Evolutionary conservation across 2,113 vertebrate genomes (phyloP).

Genomic region (Sylvietta virens): DNA sequence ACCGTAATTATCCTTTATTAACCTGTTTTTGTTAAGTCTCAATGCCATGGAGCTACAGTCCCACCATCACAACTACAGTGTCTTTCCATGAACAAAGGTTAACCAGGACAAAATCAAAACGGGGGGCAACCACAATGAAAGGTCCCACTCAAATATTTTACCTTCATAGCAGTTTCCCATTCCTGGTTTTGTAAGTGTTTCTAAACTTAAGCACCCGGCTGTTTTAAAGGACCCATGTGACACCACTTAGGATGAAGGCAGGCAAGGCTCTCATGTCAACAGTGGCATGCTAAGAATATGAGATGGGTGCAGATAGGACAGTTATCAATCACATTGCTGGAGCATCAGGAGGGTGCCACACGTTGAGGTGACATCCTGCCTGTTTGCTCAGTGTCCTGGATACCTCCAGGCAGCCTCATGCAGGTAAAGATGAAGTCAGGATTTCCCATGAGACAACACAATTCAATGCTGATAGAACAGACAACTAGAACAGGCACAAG

Average conservation of each 20-base stretch:
- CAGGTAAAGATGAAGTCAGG: neutral
- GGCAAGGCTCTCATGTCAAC: neutral
- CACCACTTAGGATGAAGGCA: neutral
- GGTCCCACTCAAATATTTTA: neutral
- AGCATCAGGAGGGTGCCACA: neutral
- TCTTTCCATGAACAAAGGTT: neutral
- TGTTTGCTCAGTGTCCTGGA: neutral
- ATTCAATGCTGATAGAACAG: neutral
- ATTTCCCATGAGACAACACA: neutral
- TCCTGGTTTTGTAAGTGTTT: neutral
- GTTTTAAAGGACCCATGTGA: neutral
- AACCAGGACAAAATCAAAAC: neutral
- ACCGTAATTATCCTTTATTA: neutral
- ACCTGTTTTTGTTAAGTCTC: neutral
- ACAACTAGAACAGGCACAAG: neutral
- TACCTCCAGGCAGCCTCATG: neutral
- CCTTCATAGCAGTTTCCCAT: neutral
- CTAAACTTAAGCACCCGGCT: neutral
- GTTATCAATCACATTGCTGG: neutral
- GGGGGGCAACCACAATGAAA: neutral
- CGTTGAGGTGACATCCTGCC: accelerated
- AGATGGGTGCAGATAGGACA: neutral
- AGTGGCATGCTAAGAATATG: neutral
- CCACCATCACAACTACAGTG: neutral
- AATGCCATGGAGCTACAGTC: neutral